A percentile compares a stretch with the other conserved stretches of the same genome.
Conservation (phyloP, 1,140 invertebrate species). For the Nymphalis io region DNA sequence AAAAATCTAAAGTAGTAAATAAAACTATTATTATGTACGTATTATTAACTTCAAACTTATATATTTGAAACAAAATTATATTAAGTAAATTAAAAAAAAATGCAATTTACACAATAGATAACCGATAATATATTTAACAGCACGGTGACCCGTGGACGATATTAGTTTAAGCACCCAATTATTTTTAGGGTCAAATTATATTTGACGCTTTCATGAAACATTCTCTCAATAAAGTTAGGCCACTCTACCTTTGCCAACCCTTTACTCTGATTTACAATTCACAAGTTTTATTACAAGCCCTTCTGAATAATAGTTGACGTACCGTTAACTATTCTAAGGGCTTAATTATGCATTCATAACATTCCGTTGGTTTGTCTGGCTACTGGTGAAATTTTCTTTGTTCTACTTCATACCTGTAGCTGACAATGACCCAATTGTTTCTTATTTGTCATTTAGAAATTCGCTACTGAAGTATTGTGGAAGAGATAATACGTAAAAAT, state of each 20-base stretch:
- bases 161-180: conserved; percentile 20
- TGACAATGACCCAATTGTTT: conserved; percentile 44
- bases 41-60: too few relatives aligned
- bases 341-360: conserved; percentile 52
- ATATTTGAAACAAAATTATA: too few relatives aligned
- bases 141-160: conserved; percentile 9
- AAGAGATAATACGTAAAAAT: conserved; percentile 7
- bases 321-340: conserved; percentile 39
- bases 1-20: too few relatives aligned
- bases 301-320: conserved; percentile 5
- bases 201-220: conserved; percentile 21
- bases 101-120: too few relatives aligned
- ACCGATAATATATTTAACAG: not conserved
- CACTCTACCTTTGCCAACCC: conserved; percentile 49
- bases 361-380: conserved; percentile 41
- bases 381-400: conserved; percentile 45
- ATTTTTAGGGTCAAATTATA: conserved; percentile 14
- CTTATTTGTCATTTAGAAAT: conserved; percentile 31
- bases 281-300: conserved; percentile 11
- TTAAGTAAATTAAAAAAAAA: too few relatives aligned
- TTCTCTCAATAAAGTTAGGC: conserved; percentile 46
- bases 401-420: conserved; percentile 32
- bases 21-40: too few relatives aligned
- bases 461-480: conserved; percentile 32
- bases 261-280: conserved; percentile 38